Conservation (phyloP, 1,140 invertebrate species). For the Musca domestica region DNA sequence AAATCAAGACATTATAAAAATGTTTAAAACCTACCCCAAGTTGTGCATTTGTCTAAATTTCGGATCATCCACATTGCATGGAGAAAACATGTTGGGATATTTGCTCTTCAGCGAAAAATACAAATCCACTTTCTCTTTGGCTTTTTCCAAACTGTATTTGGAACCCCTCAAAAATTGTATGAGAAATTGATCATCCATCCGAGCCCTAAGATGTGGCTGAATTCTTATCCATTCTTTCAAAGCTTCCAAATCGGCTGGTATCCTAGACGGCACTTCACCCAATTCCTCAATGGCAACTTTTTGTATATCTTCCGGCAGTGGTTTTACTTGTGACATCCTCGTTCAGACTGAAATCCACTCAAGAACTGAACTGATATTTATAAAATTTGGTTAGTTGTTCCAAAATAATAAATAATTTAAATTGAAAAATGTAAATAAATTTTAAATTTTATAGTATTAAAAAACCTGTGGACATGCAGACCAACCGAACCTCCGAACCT, state of each 20-base stretch:
- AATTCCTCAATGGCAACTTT: slow-evolving; percentile 57
- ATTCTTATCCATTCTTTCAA: slow-evolving; percentile 62
- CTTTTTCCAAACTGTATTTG: too few relatives aligned
- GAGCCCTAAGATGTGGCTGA: slow-evolving; percentile 58
- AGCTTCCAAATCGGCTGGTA: slow-evolving; percentile 56
- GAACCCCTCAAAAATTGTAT: slow-evolving; percentile 61
- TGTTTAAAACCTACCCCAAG: slow-evolving; percentile 51
- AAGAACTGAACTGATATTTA: too few relatives aligned
- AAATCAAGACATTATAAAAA: neutral
- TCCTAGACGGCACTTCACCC: slow-evolving; percentile 58
- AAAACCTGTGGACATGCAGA: too few relatives aligned
- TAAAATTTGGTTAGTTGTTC: too few relatives aligned
- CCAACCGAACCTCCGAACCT: too few relatives aligned
- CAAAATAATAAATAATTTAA: too few relatives aligned
- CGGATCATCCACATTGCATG: slow-evolving; percentile 19
- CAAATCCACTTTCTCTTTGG: slow-evolving; percentile 62
- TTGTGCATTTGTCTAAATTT: slow-evolving; percentile 52
- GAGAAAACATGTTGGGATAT: slow-evolving; percentile 12
- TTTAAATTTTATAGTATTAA: too few relatives aligned
- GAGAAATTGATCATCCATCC: slow-evolving; percentile 60
- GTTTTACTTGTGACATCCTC: slow-evolving; percentile 40
- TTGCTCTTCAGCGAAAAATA: slow-evolving; percentile 25
- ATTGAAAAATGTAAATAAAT: too few relatives aligned
- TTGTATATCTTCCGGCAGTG: slow-evolving; percentile 50
- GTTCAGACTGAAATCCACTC: neutral